Conservation (phyloP, 1,140 invertebrate genomes). For the Drosophila kanapiae region DNA sequence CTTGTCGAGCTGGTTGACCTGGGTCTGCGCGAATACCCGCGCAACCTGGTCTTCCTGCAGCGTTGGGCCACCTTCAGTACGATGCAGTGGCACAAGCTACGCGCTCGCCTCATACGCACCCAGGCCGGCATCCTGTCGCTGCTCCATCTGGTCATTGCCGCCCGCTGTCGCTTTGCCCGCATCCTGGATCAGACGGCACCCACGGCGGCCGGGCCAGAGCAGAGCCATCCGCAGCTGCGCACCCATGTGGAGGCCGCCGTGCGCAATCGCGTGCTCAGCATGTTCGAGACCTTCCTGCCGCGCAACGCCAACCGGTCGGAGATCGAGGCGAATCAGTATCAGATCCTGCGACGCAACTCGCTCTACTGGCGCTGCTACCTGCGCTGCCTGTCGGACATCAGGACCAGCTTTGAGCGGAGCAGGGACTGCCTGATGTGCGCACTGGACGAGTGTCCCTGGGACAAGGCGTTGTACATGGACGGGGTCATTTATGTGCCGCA, state of each 20-base stretch:
- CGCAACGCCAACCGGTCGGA: slow-evolving; percentile 46
- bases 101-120: slow-evolving; percentile 43
- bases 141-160: slow-evolving; percentile 60
- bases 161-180: slow-evolving; percentile 50
- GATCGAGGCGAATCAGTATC: slow-evolving; percentile 45
- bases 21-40: slow-evolving; percentile 86
- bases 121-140: slow-evolving; percentile 62
- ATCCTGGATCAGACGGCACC: background rate
- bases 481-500: slow-evolving; percentile 86
- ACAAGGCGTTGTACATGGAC: slow-evolving; percentile 87
- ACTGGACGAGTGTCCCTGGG: slow-evolving; percentile 89
- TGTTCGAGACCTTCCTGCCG: slow-evolving; percentile 70
- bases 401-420: slow-evolving; percentile 67
- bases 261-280: slow-evolving; percentile 71
- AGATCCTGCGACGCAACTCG: slow-evolving; percentile 61
- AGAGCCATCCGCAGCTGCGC: background rate
- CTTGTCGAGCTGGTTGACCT: slow-evolving; percentile 72
- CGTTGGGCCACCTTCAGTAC: slow-evolving; percentile 44
- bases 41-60: slow-evolving; percentile 87
- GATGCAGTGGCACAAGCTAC: slow-evolving; percentile 66
- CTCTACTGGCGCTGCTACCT: slow-evolving; percentile 82
- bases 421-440: slow-evolving; percentile 86
- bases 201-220: background rate
- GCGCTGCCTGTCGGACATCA: slow-evolving; percentile 60
- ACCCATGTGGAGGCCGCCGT: slow-evolving; percentile 27